phyloP scores from a whole-genome alignment of 37 sponge, comb jelly and placozoan genomes.

The Crambe crambe region DNA sequence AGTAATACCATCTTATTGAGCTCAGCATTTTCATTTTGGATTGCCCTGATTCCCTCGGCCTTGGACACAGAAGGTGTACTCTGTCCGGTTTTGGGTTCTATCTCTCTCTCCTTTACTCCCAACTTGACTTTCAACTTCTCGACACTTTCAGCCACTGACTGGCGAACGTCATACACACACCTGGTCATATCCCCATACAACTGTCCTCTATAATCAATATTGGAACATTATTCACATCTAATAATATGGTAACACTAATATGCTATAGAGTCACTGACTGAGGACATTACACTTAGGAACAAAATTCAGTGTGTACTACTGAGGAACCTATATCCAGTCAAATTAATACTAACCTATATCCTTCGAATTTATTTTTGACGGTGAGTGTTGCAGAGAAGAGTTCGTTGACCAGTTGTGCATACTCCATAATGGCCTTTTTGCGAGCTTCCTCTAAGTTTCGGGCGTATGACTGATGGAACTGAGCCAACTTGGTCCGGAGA shows the following conservation, averaged over 20 bases:
- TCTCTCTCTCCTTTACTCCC: neutral
- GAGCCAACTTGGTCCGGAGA: conserved; percentile 36
- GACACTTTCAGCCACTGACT: conserved; percentile 32
- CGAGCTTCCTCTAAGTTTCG: conserved; percentile 9
- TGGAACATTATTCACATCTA: too few species aligned
- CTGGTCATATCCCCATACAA: conserved; percentile 42
- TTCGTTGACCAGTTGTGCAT: conserved; percentile 33
- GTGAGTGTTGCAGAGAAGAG: conserved; percentile 38
- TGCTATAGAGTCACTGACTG: too few species aligned
- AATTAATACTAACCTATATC: conserved; percentile 36
- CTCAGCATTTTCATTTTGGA: conserved; percentile 66
- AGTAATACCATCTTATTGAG: conserved; percentile 46
- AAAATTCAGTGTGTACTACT: too few species aligned
- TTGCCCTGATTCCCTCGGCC: conserved; percentile 26
- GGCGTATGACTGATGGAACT: conserved; percentile 34
- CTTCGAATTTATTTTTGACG: conserved; percentile 56
- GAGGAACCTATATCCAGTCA: neutral
- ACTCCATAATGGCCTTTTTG: conserved; percentile 27
- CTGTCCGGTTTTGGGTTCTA: neutral
- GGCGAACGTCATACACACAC: conserved; percentile 50
- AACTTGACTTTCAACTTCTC: conserved; percentile 45
- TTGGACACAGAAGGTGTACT: neutral
- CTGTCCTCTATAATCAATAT: conserved; percentile 11
- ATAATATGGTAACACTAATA: too few species aligned
- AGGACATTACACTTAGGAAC: too few species aligned